Conservation (phyloP, 2,113 vertebrate species). For the Laticauda laticaudata region DNA sequence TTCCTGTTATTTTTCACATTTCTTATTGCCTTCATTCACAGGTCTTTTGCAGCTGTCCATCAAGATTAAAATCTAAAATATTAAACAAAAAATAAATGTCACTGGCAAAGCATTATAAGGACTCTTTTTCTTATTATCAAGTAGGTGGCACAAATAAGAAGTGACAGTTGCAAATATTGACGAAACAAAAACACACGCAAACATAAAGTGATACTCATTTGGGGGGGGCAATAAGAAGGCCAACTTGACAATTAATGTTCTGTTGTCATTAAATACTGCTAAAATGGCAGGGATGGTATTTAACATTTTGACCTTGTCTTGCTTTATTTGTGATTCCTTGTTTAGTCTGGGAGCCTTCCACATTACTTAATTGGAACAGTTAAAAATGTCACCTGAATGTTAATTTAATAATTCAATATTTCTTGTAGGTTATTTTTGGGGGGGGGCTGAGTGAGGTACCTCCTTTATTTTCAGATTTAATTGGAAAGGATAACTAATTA, state of each 20-base stretch:
- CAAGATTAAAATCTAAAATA: not conserved
- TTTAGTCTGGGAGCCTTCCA: constrained; percentile 58
- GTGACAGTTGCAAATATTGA: not conserved
- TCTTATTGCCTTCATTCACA: not conserved
- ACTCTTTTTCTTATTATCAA: constrained; percentile 28
- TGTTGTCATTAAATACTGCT: constrained; percentile 40
- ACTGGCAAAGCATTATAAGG: not conserved
- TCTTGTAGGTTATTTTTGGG: constrained; percentile 22
- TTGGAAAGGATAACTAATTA: constrained; percentile 34
- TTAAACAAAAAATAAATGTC: not conserved
- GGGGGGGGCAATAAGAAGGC: not conserved
- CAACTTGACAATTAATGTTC: constrained; percentile 36
- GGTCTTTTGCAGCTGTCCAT: not conserved
- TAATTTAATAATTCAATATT: constrained; percentile 54
- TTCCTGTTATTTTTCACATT: not conserved
- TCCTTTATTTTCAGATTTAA: constrained; percentile 43
- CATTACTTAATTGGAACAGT: constrained; percentile 55
- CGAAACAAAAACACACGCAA: not conserved
- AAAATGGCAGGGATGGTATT: constrained; percentile 39
- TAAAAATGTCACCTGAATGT: constrained; percentile 41
- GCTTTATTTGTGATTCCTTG: constrained; percentile 34
- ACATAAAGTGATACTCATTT: not conserved
- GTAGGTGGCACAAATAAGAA: constrained; percentile 27
- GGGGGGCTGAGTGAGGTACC: constrained; percentile 14
- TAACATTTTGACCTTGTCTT: constrained; percentile 30